Percentiles rank a stretch among this genome's conserved stretches.
Evolutionary conservation across 2,888 invertebrate species (phyloP).

Genomic region (Biston betularia): DNA sequence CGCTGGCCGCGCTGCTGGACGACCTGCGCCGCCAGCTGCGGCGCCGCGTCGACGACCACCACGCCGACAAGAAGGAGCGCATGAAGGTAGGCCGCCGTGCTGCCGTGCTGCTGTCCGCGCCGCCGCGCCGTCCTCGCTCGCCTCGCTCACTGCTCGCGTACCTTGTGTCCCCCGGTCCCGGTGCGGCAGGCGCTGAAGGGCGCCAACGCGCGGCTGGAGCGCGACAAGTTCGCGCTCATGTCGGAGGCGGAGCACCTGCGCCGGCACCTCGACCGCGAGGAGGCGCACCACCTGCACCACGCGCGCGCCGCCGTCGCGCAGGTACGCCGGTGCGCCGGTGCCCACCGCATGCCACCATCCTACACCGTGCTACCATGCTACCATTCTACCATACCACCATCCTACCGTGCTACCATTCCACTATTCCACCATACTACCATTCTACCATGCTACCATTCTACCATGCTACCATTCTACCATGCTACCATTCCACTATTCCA

Average conservation of each 20-base stretch:
- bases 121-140: not conserved
- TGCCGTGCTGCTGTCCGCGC: not conserved
- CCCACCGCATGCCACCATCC: too few species aligned
- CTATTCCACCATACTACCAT: too few species aligned
- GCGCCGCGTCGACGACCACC: conserved; percentile 74
- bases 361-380: too few species aligned
- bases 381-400: too few species aligned
- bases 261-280: conserved; percentile 73
- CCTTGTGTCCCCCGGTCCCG: too few species aligned
- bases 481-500: too few species aligned
- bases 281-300: conserved; percentile 77
- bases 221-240: conserved; percentile 70
- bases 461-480: too few species aligned
- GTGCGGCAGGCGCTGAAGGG: conserved; percentile 69
- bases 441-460: too few species aligned
- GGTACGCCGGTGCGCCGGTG: conserved; percentile 54
- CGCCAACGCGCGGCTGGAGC: conserved; percentile 73
- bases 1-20: conserved; percentile 73
- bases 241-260: conserved; percentile 74
- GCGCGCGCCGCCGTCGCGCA: conserved; percentile 75
- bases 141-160: too few species aligned
- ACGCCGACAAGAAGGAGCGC: conserved; percentile 74
- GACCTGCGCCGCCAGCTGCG: conserved; percentile 76
- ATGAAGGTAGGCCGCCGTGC: conserved; percentile 61
- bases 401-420: too few species aligned